Evolutionary conservation across 37 sponge, comb jelly and placozoan species (phyloP), one percentile per base, ranked within the genome.

Genomic region (Hexactinellida sp.): DNA sequence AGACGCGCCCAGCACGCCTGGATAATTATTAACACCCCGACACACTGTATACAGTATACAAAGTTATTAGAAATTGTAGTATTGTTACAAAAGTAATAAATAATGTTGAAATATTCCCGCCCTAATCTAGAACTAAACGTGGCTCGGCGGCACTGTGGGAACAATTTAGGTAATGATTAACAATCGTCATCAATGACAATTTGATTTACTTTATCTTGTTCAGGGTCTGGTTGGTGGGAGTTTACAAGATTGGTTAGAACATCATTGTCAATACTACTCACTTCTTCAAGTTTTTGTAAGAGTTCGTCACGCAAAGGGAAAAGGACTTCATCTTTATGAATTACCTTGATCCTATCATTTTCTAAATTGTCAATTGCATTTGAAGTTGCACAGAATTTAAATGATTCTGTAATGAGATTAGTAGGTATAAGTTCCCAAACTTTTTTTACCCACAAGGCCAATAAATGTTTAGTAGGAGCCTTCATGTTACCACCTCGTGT

Each of bases 401-500:
- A 91, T 0, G 88, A 90, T 54, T 89, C 89, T 51, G 23, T 35
- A 9, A 91, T 55, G 21, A 89, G 54, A 3, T 89, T 84, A 0
- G 63, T 55, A 39, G 88, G 1, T 35, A 91, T 39, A 0, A 38
- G 25, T 23, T 91, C 88, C 88, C 92, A 91, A 24, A 41, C 84
- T 41, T 87, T 38, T 41, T 85, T 87, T 34, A 92, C 90, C 88
- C 90, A 92, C 38, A 82, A 24, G 24, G 83, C 54, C 37, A 83
- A 36, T 36, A 55, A 85, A n/a, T 30, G 37, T 87, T 89, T 89
- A 32, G 30, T 36, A n/a, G 92, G 92, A 55, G 92, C 86, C 5
- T 90, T 38, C 38, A 87, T 37, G 54, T 89, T 90, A 1, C 90
- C 90, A 54, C 85, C 90, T 24, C 76, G 82, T 30, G 92, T 92